These are phyloP conservation scores for Dorcus hopei DNA, from an alignment of 2,888 invertebrate genomes.

Conservation along the genomic window DNA sequence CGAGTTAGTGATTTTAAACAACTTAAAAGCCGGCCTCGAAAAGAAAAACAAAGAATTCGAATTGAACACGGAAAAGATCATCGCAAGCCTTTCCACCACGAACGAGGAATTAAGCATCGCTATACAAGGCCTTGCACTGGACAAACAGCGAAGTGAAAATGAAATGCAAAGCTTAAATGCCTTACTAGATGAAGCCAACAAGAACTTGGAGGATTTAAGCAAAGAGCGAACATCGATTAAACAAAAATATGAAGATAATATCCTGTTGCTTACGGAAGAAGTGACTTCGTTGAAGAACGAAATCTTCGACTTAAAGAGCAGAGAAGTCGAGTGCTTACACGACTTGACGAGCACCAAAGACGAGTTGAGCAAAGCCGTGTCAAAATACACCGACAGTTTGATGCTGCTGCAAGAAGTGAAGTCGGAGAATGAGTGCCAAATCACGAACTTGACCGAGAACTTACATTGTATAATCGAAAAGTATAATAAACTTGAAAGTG, in stretches of 20 bases:
- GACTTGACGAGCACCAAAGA: conserved; percentile 21
- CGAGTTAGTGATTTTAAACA: conserved; percentile 18
- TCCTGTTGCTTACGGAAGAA: conserved; percentile 19
- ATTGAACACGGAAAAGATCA: conserved; percentile 17
- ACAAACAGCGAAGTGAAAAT: conserved; percentile 10
- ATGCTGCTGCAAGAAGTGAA: conserved; percentile 23
- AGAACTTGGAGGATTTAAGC: conserved; percentile 21
- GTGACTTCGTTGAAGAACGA: conserved; percentile 16
- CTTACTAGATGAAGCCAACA: conserved; percentile 17
- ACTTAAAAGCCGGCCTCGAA: conserved; percentile 16
- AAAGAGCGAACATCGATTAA: conserved; percentile 10
- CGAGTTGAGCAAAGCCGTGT: conserved; percentile 21
- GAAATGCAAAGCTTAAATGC: conserved; percentile 14
- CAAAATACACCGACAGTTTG: conserved; percentile 24
- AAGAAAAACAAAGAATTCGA: conserved; percentile 22
- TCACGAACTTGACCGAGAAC: conserved; percentile 27
- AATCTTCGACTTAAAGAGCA: conserved; percentile 16
- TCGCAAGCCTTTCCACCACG: conserved; percentile 18
- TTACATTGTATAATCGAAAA: conserved; percentile 25
- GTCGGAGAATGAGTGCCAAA: conserved; percentile 21
- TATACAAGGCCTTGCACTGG: conserved; percentile 9
- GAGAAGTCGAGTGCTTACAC: conserved; percentile 18
- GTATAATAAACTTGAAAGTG: conserved; percentile 22
- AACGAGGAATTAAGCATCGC: conserved; percentile 20
- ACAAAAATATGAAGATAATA: conserved; percentile 13